Evolutionary conservation across 2,113 vertebrate genomes (phyloP), one percentile per base, ranked within the genome.

Genomic region (Chamaea fasciata): DNA sequence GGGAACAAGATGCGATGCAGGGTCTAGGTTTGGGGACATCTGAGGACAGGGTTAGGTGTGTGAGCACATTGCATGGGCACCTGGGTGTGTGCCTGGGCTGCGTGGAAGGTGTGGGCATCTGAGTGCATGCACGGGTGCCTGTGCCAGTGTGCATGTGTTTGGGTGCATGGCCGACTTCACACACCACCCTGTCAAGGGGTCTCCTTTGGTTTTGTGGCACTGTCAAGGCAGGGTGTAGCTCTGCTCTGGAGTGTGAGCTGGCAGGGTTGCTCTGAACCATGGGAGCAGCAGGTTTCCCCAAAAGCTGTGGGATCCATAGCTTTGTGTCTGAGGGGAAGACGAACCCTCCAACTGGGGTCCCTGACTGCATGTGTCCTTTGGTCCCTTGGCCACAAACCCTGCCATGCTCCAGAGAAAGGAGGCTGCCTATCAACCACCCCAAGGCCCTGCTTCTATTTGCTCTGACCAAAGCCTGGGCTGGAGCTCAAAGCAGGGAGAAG

Each of bases 291-390:
- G 21, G 30, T 42, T 75, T 12, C 17, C 16, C 4, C 1, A 9
- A 68, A 85, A 92, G 11, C 33, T 20, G 8, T 28, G 50, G 46
- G 13, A 44, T 33, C 12, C 7, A 1, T 56, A 39, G 22, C 20
- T 78, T 67, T 83, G 41, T 37, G 33, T 44, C 15, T n/a, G 3
- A 37, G 28, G 5, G 15, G 33, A 10, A 65, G 24, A 62, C 12
- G 60, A 41, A 7, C 11, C 13, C 24, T 81, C 10, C 2, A 7
- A 0, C 7, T 49, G 2, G 0, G 6, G 33, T 39, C 37, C 10
- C 50, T 31, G 20, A 12, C 24, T 74, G 81, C 16, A 24, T 0
- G 0, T 26, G 16, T 52, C 27, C 77, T 74, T 83, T 55, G 41
- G 18, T 42, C 9, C 26, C 39, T 63, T 35, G 62, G 30, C 35